Evolutionary conservation across 1,140 invertebrate species (phyloP).

Genomic region (Drosophila seguyi): DNA sequence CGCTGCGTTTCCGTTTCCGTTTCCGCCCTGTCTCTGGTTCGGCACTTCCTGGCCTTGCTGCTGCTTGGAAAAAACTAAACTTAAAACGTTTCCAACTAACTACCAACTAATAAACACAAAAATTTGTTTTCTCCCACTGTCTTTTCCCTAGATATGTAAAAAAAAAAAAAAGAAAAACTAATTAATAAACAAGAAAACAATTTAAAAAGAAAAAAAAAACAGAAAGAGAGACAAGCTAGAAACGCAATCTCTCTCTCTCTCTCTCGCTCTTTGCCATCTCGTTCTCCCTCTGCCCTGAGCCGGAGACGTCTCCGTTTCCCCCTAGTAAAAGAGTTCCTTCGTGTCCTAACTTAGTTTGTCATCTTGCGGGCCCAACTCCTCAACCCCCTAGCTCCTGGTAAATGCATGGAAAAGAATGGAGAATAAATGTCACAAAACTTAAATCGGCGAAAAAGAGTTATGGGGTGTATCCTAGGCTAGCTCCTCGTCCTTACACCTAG

Average conservation of each 20-base stretch:
- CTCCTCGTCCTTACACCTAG: conserved; percentile 79
- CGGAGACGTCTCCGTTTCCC: background rate
- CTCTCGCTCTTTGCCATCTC: background rate
- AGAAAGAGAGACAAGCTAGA: background rate
- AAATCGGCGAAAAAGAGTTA: background rate
- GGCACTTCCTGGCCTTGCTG: background rate
- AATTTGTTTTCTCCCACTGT: conserved; percentile 28
- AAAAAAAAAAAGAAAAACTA: conserved; percentile 11
- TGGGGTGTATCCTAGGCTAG: conserved; percentile 7
- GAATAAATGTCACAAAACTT: background rate
- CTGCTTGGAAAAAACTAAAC: conserved; percentile 23
- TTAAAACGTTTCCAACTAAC: conserved; percentile 24
- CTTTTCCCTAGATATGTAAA: background rate
- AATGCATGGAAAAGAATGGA: background rate
- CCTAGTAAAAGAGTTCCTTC: background rate
- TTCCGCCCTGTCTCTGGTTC: background rate
- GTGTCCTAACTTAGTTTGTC: background rate
- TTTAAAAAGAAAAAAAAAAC: conserved; percentile 7
- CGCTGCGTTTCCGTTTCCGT: background rate
- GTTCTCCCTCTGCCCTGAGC: background rate
- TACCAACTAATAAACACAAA: conserved; percentile 51
- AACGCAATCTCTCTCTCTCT: background rate
- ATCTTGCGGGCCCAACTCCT: background rate
- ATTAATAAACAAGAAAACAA: conserved; percentile 12
- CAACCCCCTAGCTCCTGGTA: background rate